Conservation (phyloP, 2,797 vertebrate genomes). For the Phyllotis vaccarum region DNA sequence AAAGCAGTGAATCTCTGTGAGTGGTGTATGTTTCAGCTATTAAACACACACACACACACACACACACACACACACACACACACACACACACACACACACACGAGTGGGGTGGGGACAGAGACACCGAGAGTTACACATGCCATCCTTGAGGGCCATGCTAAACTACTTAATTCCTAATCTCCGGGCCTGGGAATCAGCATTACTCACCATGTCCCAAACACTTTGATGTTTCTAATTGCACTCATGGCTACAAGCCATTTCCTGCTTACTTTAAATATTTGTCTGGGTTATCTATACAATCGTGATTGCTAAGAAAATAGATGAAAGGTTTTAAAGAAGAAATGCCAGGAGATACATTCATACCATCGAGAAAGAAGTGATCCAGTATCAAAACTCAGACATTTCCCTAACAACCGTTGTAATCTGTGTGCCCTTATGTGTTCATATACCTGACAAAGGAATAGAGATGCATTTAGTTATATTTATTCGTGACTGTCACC, state of each 20-base stretch:
- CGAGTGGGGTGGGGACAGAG: background rate
- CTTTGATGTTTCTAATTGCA: background rate
- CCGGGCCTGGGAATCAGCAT: background rate
- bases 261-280: background rate
- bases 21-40: background rate
- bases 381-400: background rate
- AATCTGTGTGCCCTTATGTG: background rate
- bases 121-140: background rate
- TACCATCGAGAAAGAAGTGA: slow-evolving; percentile 15
- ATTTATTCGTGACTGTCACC: slow-evolving; percentile 24
- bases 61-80: background rate
- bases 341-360: background rate
- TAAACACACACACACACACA: background rate
- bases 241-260: background rate
- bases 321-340: background rate
- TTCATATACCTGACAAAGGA: background rate
- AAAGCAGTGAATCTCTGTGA: background rate
- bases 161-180: background rate
- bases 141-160: background rate
- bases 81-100: background rate
- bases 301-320: slow-evolving; percentile 16
- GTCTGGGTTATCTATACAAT: background rate
- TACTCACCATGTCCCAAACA: background rate
- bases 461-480: background rate
- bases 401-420: background rate